Conservation (phyloP, 2,888 invertebrate genomes). For the Nysson spinosus region DNA sequence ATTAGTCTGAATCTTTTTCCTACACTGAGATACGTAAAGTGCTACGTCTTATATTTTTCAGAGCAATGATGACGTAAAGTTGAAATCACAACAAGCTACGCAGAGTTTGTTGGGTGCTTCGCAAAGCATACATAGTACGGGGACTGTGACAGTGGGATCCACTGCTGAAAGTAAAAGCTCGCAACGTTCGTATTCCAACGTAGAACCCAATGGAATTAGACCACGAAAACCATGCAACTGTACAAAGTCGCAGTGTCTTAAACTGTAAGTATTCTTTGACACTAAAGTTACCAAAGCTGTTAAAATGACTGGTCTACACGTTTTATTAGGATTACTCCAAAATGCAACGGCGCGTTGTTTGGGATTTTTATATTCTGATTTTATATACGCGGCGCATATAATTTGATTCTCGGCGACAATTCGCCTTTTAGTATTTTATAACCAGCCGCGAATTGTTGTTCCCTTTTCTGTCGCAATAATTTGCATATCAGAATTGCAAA, state of each 20-base stretch:
- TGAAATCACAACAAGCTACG: constrained; percentile 66
- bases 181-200: constrained; percentile 62
- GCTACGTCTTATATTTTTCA: constrained; percentile 35
- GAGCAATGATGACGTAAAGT: constrained; percentile 67
- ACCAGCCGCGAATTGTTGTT: constrained; percentile 29
- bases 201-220: constrained; percentile 80
- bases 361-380: not conserved
- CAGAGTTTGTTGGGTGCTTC: constrained; percentile 68
- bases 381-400: no score
- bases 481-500: no score
- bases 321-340: no score
- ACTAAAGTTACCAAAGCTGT: not conserved
- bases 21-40: not conserved
- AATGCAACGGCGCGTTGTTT: no score
- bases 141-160: constrained; percentile 63
- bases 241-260: constrained; percentile 98
- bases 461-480: constrained; percentile 45
- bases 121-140: constrained; percentile 65
- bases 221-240: constrained; percentile 98
- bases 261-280: constrained; percentile 84
- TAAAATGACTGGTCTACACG: not conserved
- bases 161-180: constrained; percentile 66
- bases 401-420: not conserved
- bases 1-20: no score
- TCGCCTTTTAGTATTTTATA: constrained; percentile 22